Base-by-base conservation (phyloP, 2,888 invertebrate genomes). In the Leptopilina drosophilae region DNA sequence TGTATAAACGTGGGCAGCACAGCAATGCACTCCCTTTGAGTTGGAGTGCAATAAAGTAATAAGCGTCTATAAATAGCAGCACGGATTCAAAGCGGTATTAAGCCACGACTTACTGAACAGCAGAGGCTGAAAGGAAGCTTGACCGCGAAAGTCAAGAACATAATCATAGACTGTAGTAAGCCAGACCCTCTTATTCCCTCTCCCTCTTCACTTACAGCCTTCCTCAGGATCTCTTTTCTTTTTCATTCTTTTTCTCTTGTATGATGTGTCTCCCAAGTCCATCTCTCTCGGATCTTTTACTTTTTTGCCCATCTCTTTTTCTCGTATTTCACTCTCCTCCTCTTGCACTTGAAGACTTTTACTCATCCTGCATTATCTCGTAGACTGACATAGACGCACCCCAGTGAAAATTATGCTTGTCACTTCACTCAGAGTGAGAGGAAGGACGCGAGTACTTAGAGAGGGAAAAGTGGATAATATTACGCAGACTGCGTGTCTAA, bases 121-220 rank as follows among this genome's bases (percentile, higher is more conserved):
- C 78, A 75, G 76, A 79, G 77, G 81, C 78, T 80, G 82, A 79
- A 80, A 76, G 81, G 83, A 67, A 80, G 87, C 87, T 88, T 88
- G 88, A 88, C 88, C 89, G 88, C 88, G 87, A 88, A 89, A 89
- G 88, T 88, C 89, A 86, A 88, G 89, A 89, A 85, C 88, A 85
- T 89, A 89, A 89, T 89, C 89, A 88, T 88, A 88, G 89, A 88
- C 86, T 86, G 83, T 49, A 49, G 49, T 85, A 85, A 79, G 80
- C 76, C 64, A 78, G 73, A 76, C 64, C 75, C 42, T 49, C 77
- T 62, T 59, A 14, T 77, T 77, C 20, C 77, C 53, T 66, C 76
- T n/a, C 59, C 15, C 66, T 69, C 65, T 15, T 78, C 59, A 66
- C 66, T 49, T 46, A 33, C 42, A 42, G 40, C 11, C 65, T 15